Conservation (phyloP, 2,797 vertebrate genomes). For the Hybognathus amarus region DNA sequence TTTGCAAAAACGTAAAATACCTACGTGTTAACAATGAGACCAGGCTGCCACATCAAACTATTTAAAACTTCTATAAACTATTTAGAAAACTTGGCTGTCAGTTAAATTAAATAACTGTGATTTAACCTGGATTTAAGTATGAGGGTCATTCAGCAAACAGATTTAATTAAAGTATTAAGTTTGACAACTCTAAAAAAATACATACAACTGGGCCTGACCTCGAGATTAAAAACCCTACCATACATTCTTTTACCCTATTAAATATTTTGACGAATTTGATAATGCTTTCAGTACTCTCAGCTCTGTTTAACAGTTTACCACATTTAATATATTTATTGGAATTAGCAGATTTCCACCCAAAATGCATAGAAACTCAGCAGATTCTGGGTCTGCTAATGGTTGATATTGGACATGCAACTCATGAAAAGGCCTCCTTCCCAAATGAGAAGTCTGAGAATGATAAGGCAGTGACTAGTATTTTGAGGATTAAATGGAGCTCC, state of each 20-base stretch:
- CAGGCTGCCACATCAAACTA: too few relatives aligned
- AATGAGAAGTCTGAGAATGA: conserved; percentile 52
- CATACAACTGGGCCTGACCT: too few relatives aligned
- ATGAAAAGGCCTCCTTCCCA: conserved; percentile 48
- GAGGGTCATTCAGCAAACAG: too few relatives aligned
- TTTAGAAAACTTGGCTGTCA: too few relatives aligned
- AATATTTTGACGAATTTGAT: neutral
- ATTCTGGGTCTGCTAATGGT: conserved; percentile 20
- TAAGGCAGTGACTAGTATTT: conserved; percentile 47
- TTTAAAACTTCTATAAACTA: too few relatives aligned
- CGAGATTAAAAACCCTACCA: conserved; percentile 27
- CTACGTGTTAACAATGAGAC: too few relatives aligned
- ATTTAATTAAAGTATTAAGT: too few relatives aligned
- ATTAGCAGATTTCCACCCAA: conserved; percentile 45
- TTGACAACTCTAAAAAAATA: too few relatives aligned
- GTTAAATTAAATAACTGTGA: too few relatives aligned
- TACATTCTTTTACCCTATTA: neutral
- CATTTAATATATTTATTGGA: neutral
- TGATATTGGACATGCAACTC: conserved; percentile 32
- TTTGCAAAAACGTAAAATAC: too few relatives aligned
- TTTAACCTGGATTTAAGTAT: too few relatives aligned
- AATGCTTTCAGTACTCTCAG: neutral
- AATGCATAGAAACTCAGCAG: too few relatives aligned
- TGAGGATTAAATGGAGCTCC: conserved; percentile 48
- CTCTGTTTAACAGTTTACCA: neutral